A percentile compares a stretch with the other conserved stretches of the same genome.
Evolutionary conservation across 1,140 invertebrate genomes (phyloP).

Genomic region (Ephestia elutella): DNA sequence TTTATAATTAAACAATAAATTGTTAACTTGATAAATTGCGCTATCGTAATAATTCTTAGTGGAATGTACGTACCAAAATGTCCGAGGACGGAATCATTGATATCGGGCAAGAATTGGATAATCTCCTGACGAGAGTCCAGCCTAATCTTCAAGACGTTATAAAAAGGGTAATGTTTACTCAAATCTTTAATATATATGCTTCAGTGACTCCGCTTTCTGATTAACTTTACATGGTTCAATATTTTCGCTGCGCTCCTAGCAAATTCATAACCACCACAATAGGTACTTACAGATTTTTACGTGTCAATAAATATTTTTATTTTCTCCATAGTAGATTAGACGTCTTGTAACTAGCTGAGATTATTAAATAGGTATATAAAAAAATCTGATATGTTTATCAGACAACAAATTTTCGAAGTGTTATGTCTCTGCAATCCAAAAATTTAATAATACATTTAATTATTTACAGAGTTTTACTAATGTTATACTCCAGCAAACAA

Average conservation of each 20-base stretch:
- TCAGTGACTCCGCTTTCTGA: slow-evolving; percentile 10
- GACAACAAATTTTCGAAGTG: too few species aligned
- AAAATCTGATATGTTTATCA: too few species aligned
- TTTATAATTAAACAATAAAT: slow-evolving; percentile 4
- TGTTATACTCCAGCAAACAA: slow-evolving; percentile 60
- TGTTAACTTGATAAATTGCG: neutral
- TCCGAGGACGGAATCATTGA: slow-evolving; percentile 56
- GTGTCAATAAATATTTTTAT: too few species aligned
- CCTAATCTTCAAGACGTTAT: slow-evolving; percentile 69
- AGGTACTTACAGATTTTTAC: too few species aligned
- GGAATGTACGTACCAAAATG: slow-evolving; percentile 41
- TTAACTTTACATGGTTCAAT: too few species aligned
- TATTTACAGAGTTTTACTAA: slow-evolving; percentile 63
- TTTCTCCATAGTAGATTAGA: too few species aligned
- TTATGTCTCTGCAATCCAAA: too few species aligned
- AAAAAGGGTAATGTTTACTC: slow-evolving; percentile 53
- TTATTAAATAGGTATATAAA: too few species aligned
- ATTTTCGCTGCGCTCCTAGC: too few species aligned
- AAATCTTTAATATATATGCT: slow-evolving; percentile 30
- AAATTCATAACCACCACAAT: too few species aligned
- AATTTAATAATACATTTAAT: neutral
- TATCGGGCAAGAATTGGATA: slow-evolving; percentile 54
- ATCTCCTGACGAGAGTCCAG: slow-evolving; percentile 59
- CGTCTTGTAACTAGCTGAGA: too few species aligned
- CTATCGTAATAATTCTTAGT: slow-evolving; percentile 6